These are phyloP conservation scores for Crioceris asparagi DNA, from an alignment of 2,888 invertebrate species.

Conservation along the genomic window DNA sequence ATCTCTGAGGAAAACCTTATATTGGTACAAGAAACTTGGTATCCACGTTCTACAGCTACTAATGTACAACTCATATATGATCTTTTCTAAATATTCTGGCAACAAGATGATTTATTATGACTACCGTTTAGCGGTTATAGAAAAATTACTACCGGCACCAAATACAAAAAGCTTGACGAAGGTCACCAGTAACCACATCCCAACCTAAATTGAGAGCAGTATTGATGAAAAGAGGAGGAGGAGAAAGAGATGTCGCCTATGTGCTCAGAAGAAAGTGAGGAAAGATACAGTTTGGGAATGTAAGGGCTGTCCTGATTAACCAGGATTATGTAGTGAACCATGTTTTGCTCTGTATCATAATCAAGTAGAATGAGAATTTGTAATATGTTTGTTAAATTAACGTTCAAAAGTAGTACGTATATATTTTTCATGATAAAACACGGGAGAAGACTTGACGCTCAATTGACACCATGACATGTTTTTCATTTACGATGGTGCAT, in stretches of 20 bases:
- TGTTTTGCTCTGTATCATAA: constrained; percentile 2
- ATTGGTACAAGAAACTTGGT: too few relatives aligned
- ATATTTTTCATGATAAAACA: too few relatives aligned
- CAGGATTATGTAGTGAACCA: background rate
- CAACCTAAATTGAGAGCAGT: constrained; percentile 3
- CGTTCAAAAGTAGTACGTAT: too few relatives aligned
- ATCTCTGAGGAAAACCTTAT: background rate
- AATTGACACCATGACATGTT: too few relatives aligned
- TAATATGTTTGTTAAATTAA: too few relatives aligned
- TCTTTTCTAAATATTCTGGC: constrained; percentile 1
- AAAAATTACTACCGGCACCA: constrained; percentile 2
- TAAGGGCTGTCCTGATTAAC: constrained; percentile 3
- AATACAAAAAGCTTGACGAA: background rate
- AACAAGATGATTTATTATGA: constrained; percentile 1
- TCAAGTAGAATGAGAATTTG: too few relatives aligned
- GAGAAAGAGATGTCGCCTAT: too few relatives aligned
- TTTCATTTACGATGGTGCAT: too few relatives aligned
- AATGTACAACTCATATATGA: background rate
- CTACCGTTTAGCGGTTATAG: constrained; percentile 1
- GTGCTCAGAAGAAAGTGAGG: too few relatives aligned
- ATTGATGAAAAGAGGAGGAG: too few relatives aligned
- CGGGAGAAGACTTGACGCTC: too few relatives aligned
- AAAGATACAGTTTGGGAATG: too few relatives aligned
- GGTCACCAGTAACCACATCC: background rate
- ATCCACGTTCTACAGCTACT: constrained; percentile 2